Conservation (phyloP, 2,113 vertebrate genomes). For the Colinus virginianus region DNA sequence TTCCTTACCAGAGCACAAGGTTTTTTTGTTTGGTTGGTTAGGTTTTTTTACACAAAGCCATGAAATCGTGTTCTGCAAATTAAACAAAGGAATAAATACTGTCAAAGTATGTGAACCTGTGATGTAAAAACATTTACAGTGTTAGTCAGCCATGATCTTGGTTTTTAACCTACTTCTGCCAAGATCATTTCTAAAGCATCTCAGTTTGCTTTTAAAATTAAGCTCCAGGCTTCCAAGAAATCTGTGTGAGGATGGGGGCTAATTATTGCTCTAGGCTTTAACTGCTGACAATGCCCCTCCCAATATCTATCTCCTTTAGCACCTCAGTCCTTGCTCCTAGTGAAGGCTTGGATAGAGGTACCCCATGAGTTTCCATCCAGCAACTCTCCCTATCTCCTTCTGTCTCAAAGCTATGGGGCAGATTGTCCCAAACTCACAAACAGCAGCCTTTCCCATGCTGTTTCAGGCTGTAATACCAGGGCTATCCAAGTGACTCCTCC, state of each 20-base stretch:
- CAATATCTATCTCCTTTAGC: neutral
- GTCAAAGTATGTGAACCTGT: neutral
- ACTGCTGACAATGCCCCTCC: neutral
- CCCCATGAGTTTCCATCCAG: neutral
- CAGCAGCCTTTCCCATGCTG: neutral
- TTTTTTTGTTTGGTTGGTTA: neutral
- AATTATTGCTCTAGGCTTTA: neutral
- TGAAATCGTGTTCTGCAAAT: neutral
- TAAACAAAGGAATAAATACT: neutral
- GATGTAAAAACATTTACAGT: neutral
- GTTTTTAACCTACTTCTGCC: neutral
- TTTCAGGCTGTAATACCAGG: neutral
- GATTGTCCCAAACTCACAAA: accelerated
- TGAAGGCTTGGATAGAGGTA: neutral
- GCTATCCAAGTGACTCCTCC: neutral
- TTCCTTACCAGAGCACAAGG: neutral
- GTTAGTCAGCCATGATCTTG: neutral
- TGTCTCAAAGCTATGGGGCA: neutral
- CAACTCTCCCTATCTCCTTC: neutral
- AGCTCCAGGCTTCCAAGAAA: neutral
- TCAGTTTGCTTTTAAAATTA: neutral
- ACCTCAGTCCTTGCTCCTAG: neutral
- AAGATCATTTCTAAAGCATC: neutral
- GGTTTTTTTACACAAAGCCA: neutral
- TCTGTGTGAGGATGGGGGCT: neutral